Percentiles rank a stretch among this genome's conserved stretches.
phyloP scores from a whole-genome alignment of 1,140 invertebrate species.

The Yoshiicerus persimilis region DNA sequence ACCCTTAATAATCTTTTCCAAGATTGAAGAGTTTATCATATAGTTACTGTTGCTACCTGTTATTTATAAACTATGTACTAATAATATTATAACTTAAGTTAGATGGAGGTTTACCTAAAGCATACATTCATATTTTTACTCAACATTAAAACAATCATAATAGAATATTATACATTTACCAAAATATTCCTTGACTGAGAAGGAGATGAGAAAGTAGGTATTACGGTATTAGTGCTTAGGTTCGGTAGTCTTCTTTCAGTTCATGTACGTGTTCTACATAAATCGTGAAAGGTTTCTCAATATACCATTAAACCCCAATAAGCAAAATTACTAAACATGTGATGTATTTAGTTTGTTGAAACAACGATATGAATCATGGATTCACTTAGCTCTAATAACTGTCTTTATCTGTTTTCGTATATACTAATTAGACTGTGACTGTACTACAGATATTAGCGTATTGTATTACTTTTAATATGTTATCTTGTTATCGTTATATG shows the following conservation, averaged over 20 bases:
- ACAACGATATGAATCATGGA: background rate
- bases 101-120: background rate
- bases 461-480: background rate
- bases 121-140: background rate
- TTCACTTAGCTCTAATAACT: background rate
- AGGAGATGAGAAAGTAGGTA: background rate
- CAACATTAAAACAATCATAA: background rate
- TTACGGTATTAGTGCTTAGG: background rate
- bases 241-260: background rate
- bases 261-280: background rate
- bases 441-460: background rate
- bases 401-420: background rate
- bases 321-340: background rate
- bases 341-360: background rate
- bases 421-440: background rate
- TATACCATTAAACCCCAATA: background rate
- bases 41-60: slow-evolving; percentile 7
- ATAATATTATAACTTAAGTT: slow-evolving; percentile 9
- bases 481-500: background rate
- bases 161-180: background rate
- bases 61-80: background rate
- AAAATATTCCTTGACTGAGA: background rate
- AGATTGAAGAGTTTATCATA: background rate
- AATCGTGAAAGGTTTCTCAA: background rate
- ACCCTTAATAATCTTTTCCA: background rate